A percentile compares a stretch with the other conserved stretches of the same genome.
phyloP scores from a whole-genome alignment of 1,140 invertebrate species.

The Saxidomus purpurata region DNA sequence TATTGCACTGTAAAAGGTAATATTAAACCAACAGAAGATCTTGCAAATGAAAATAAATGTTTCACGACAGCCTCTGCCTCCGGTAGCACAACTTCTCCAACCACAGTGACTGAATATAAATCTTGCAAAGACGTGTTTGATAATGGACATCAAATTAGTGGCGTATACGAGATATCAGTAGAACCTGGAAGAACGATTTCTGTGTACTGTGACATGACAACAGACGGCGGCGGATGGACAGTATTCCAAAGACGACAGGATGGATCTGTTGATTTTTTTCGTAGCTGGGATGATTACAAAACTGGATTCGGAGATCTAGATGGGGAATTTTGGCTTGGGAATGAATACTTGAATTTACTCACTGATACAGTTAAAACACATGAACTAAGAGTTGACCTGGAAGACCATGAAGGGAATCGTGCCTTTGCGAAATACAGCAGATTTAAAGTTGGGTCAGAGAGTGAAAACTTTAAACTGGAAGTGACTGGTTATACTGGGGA shows the following conservation, averaged over 20 bases:
- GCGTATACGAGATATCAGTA: background rate
- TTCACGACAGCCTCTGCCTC: no score
- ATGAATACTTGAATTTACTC: constrained; percentile 48
- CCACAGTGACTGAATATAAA: no score
- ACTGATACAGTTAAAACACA: constrained; percentile 87
- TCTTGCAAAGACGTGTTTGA: no score
- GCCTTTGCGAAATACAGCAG: constrained; percentile 35
- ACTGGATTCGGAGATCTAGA: constrained; percentile 88
- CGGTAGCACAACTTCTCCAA: no score
- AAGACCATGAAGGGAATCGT: constrained; percentile 31
- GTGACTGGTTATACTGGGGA: constrained; percentile 55
- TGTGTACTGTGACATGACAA: constrained; percentile 92
- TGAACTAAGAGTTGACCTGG: constrained; percentile 66
- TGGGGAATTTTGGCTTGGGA: constrained; percentile 88
- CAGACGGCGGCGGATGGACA: constrained; percentile 94
- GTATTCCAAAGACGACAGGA: constrained; percentile 93
- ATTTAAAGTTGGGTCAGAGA: constrained; percentile 46
- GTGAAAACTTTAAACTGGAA: constrained; percentile 1
- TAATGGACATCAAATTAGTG: background rate
- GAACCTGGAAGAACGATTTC: background rate
- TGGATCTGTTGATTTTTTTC: constrained; percentile 93
- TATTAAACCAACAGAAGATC: no score
- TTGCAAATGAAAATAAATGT: no score
- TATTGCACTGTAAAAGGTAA: no score
- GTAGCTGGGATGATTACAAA: constrained; percentile 94